These are phyloP conservation scores for Xylota sylvarum DNA, from an alignment of 2,888 invertebrate species.

Conservation along the genomic window DNA sequence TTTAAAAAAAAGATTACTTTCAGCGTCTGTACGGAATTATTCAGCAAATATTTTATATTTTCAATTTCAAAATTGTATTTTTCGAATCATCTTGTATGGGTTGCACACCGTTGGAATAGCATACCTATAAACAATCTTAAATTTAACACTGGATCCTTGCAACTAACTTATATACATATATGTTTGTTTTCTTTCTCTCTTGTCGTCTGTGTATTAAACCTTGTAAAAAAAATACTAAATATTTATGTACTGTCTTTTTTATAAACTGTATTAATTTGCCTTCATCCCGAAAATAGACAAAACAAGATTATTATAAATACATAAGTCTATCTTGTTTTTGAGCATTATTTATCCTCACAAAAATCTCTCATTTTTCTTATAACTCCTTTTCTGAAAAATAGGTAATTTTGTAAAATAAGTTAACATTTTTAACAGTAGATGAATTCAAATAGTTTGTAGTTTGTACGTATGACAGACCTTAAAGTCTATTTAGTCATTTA, in stretches of 20 bases:
- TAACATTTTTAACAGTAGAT: conserved; percentile 43
- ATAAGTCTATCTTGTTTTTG: conserved; percentile 6
- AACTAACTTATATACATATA: conserved; percentile 39
- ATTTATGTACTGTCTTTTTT: conserved; percentile 50
- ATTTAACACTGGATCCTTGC: conserved; percentile 38
- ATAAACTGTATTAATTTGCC: conserved; percentile 43
- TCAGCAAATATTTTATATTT: neutral
- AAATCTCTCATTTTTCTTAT: conserved; percentile 13
- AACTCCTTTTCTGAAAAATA: conserved; percentile 21
- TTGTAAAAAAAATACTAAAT: conserved; percentile 46
- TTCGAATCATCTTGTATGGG: conserved; percentile 34
- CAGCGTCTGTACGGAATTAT: neutral
- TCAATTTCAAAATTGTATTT: neutral
- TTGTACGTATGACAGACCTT: conserved; percentile 19
- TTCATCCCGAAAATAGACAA: conserved; percentile 12
- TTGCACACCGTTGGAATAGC: neutral
- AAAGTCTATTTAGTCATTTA: neutral
- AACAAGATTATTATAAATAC: neutral
- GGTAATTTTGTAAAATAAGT: conserved; percentile 39
- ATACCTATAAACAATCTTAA: conserved; percentile 6
- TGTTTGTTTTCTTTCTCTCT: conserved; percentile 34
- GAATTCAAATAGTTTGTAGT: conserved; percentile 28
- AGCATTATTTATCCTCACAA: conserved; percentile 4
- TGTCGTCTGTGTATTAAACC: conserved; percentile 56
- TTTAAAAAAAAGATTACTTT: neutral